These are phyloP conservation scores for Diplosoma virens DNA, from an alignment of 23 tunicate species.

Conservation along the genomic window DNA sequence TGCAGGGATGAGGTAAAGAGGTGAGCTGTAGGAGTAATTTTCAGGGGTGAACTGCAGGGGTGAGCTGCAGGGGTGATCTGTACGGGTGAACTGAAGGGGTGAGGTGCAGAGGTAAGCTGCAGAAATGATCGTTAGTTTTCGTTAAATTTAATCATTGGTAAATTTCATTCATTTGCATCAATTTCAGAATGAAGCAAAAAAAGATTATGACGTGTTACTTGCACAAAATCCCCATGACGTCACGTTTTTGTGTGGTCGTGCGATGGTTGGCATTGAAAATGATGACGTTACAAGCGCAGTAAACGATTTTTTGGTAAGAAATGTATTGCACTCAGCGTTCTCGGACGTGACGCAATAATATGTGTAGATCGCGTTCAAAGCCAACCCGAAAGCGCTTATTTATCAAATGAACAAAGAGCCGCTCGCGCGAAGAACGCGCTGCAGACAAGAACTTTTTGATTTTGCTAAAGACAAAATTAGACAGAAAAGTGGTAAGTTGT, in stretches of 20 bases:
- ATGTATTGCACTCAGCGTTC: too few species aligned
- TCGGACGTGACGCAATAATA: neutral
- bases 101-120: too few species aligned
- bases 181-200: conserved; percentile 53
- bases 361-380: conserved; percentile 50
- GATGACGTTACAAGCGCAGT: conserved; percentile 45
- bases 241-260: conserved; percentile 61
- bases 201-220: conserved; percentile 66
- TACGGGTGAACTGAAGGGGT: too few species aligned
- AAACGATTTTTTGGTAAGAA: conserved; percentile 55
- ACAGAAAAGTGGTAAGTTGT: too few species aligned
- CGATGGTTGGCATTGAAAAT: conserved; percentile 67
- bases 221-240: conserved; percentile 62
- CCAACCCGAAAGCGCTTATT: conserved; percentile 47
- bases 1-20: too few species aligned
- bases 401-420: conserved; percentile 50
- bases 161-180: neutral
- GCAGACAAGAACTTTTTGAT: conserved; percentile 68
- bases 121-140: too few species aligned
- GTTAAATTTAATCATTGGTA: neutral
- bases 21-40: too few species aligned
- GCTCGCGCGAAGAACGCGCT: conserved; percentile 53
- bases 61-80: too few species aligned
- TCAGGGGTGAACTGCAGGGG: too few species aligned
- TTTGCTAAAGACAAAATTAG: conserved; percentile 43